These are phyloP conservation scores for Meganola albula DNA, from an alignment of 2,888 invertebrate species.

Conservation along the genomic window DNA sequence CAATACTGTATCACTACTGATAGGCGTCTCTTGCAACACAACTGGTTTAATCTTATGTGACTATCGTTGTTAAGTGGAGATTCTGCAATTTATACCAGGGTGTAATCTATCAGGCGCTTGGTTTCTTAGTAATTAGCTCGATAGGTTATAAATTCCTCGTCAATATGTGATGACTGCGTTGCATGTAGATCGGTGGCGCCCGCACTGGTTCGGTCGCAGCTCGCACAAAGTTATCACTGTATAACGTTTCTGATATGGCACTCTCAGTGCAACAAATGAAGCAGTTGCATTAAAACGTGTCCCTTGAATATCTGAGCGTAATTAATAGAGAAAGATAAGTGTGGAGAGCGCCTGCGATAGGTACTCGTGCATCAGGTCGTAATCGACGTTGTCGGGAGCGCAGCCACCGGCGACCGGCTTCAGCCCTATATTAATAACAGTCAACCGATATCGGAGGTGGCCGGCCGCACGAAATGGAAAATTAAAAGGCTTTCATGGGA, in stretches of 20 bases:
- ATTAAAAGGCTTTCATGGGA: slow-evolving; percentile 75
- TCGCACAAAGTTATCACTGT: slow-evolving; percentile 63
- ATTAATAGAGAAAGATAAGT: slow-evolving; percentile 75
- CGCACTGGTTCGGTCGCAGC: slow-evolving; percentile 40
- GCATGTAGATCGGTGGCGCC: slow-evolving; percentile 22
- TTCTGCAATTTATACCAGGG: slow-evolving; percentile 37
- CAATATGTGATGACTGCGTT: too few species aligned
- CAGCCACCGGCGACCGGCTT: slow-evolving; percentile 54
- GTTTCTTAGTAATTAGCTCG: slow-evolving; percentile 33
- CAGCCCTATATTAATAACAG: slow-evolving; percentile 68
- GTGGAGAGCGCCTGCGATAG: slow-evolving; percentile 29
- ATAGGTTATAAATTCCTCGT: slow-evolving; percentile 33
- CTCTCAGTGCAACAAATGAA: slow-evolving; percentile 71
- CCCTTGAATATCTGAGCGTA: slow-evolving; percentile 69
- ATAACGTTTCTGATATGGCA: slow-evolving; percentile 67
- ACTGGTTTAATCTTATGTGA: slow-evolving; percentile 56
- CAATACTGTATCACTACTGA: slow-evolving; percentile 38
- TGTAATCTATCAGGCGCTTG: slow-evolving; percentile 49
- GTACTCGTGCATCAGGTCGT: too few species aligned
- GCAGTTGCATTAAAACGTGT: slow-evolving; percentile 77
- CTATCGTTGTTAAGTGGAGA: slow-evolving; percentile 51
- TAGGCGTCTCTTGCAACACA: slow-evolving; percentile 50
- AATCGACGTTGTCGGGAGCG: slow-evolving; percentile 63
- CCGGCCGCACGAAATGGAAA: slow-evolving; percentile 70
- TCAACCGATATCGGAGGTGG: slow-evolving; percentile 66